Percentiles rank a stretch among this genome's conserved stretches.
Conservation (phyloP, 1,140 invertebrate genomes). For the Apis mellifera region Amel_HAv3.1 CM009941.2:931001-931500, state of each 20-base stretch:
- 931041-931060: no score
- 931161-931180: conserved; percentile 63
- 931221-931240: conserved; percentile 84
- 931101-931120: background rate
- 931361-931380: conserved; percentile 33
- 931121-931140: background rate
- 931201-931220: conserved; percentile 83
- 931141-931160: background rate
- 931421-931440: background rate
- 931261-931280: conserved; percentile 73
- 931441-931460: conserved; percentile 10
- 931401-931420: conserved; percentile 3
- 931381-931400: background rate
- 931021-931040: no score
- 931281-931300: conserved; percentile 7
- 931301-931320: background rate
- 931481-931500: background rate
- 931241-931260: conserved; percentile 84
- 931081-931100: no score
- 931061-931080: no score
- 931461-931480: background rate
- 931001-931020: background rate
- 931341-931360: conserved; percentile 14
- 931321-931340: background rate
- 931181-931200: conserved; percentile 84